Percentiles rank a stretch among this genome's conserved stretches.
Conservation (phyloP, 2,113 vertebrate species). For the Plecturocebus donacophilus region DNA sequence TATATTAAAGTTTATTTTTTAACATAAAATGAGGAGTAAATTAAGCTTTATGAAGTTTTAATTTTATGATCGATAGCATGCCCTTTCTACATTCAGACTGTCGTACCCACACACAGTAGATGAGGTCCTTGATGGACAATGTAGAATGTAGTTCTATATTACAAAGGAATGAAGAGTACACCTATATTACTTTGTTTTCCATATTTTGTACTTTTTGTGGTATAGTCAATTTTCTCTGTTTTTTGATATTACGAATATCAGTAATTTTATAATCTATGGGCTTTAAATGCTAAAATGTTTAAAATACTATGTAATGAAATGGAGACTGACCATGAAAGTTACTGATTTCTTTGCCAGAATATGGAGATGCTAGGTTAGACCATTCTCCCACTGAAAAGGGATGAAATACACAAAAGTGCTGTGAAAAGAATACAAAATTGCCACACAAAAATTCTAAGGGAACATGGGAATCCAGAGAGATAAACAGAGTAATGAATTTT, state of each 20-base stretch:
- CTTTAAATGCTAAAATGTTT: conserved; percentile 25
- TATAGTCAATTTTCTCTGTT: background rate
- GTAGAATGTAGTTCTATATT: background rate
- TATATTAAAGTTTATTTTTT: background rate
- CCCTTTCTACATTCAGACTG: background rate
- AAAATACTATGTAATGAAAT: background rate
- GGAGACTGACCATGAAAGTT: background rate
- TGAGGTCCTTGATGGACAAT: background rate
- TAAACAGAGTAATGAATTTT: background rate
- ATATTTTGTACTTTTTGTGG: background rate
- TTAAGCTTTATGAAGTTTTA: background rate
- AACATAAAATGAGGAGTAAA: background rate
- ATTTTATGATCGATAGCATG: background rate
- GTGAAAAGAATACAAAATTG: background rate
- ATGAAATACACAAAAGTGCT: background rate
- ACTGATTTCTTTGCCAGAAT: background rate
- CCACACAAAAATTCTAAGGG: background rate
- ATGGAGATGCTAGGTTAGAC: background rate
- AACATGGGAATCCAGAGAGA: background rate
- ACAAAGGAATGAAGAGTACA: background rate
- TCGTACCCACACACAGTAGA: background rate
- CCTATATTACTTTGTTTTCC: background rate
- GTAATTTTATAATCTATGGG: background rate
- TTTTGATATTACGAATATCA: background rate
- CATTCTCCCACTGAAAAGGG: conserved; percentile 3